Evolutionary conservation across 2,888 invertebrate species (phyloP), one percentile per base, ranked within the genome.

Genomic region (Liodrosophila aerea): DNA sequence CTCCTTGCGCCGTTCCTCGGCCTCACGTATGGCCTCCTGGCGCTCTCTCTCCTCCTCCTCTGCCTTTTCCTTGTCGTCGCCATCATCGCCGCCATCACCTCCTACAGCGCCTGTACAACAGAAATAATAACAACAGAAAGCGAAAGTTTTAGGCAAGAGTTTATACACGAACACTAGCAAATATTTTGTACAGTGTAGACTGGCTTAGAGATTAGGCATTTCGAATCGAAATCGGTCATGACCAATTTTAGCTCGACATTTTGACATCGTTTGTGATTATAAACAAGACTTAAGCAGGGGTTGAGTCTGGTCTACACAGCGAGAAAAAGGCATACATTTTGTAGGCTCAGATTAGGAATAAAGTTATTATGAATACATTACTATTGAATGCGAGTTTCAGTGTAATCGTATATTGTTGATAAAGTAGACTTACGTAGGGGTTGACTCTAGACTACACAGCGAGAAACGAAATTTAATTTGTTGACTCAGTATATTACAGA

Each of bases 1-100:
- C 92, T 99, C 99, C 93, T 98, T 98, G 91, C 99, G 94, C 87
- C 98, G 93, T 85, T 99, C 98, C 91, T 99, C 99, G 60, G 98
- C 98, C 91, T 99, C 99, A 85, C 95, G 93, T 91, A 99, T 97
- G 88, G 98, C 99, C 91, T 99, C 99, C 91, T 97, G 95, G 88
- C 99, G 94, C 91, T 99, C 99, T 89, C 98, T 95, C 93, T 98
- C 98, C 89, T 97, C 97, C 92, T 98, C 98, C 91, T 98, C 98
- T 92, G 98, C 97, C 94, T 97, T 97, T 92, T 97, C 98, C 93
- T 97, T 97, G 91, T 98, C 98, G 89, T 96, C 96, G 90, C 95
- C 96, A 92, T 96, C 96, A 88, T 96, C 96, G 71, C 94, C 94
- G 88, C 96, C 96, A 88, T 96, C 97, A 89, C 96, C 96, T 88